A percentile compares a stretch with the other conserved stretches of the same genome.
Evolutionary conservation across 2,113 vertebrate species (phyloP).

Genomic region (Barnardius zonarius): DNA sequence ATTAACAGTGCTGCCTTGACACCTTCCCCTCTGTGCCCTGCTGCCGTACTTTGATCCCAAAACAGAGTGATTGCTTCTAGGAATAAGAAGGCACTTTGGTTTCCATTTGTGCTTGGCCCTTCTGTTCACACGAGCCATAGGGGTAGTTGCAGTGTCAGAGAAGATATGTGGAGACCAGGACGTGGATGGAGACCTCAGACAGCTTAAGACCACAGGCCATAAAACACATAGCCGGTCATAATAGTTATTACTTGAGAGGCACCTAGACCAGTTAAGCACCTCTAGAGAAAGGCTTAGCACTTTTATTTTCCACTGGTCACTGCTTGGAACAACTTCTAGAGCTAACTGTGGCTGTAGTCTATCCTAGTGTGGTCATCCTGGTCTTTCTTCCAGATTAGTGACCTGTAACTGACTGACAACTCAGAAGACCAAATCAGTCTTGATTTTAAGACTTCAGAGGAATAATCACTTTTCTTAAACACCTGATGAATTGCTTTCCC

Average conservation of each 20-base stretch:
- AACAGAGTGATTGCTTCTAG: background rate
- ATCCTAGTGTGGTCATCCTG: background rate
- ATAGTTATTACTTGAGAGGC: background rate
- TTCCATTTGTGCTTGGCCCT: background rate
- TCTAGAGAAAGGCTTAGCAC: background rate
- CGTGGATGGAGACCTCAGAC: background rate
- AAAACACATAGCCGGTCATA: background rate
- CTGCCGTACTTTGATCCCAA: background rate
- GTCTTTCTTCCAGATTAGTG: background rate
- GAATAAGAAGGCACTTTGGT: background rate
- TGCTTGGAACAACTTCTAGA: background rate
- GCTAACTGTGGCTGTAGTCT: background rate
- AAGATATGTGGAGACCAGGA: background rate
- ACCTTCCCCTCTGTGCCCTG: background rate
- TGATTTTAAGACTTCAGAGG: background rate
- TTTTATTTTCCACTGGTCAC: background rate
- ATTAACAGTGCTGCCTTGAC: background rate
- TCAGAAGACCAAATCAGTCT: background rate
- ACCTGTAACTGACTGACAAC: background rate
- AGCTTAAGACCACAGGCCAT: background rate
- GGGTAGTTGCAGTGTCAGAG: background rate
- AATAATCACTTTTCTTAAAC: background rate
- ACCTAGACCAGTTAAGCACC: background rate
- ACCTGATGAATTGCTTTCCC: background rate
- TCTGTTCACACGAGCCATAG: background rate